These are phyloP conservation scores for Megathymus violae DNA, from an alignment of 1,140 invertebrate genomes.

Conservation along the genomic window DNA sequence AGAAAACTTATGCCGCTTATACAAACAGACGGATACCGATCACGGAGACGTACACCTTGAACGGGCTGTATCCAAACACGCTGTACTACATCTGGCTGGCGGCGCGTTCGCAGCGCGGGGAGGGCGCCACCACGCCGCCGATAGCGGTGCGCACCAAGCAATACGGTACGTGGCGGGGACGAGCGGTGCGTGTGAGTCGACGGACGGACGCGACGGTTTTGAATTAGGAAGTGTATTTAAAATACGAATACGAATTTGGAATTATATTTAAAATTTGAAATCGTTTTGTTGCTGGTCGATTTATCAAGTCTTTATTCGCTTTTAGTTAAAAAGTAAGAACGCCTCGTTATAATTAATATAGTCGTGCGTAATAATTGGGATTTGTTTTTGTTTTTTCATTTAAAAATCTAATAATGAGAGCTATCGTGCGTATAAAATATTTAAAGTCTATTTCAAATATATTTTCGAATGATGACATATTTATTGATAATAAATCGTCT, in stretches of 20 bases:
- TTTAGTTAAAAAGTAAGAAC: too few species aligned
- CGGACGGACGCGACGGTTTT: constrained; percentile 10
- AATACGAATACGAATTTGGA: too few species aligned
- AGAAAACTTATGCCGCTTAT: too few species aligned
- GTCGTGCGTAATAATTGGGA: too few species aligned
- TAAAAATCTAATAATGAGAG: too few species aligned
- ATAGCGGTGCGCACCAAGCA: constrained; percentile 97
- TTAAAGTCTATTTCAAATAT: too few species aligned
- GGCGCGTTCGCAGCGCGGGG: constrained; percentile 94
- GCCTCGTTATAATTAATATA: too few species aligned
- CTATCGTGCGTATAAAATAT: too few species aligned
- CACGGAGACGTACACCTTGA: constrained; percentile 93
- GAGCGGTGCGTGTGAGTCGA: background rate
- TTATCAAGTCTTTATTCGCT: background rate
- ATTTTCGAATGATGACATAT: too few species aligned
- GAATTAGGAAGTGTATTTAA: background rate
- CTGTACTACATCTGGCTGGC: constrained; percentile 98
- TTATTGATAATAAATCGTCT: too few species aligned
- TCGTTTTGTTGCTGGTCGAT: too few species aligned
- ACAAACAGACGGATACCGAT: constrained; percentile 89
- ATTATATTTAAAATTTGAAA: background rate
- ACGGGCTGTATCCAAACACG: constrained; percentile 96
- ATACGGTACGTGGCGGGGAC: constrained; percentile 92
- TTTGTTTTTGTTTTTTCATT: too few species aligned
- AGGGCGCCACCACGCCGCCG: constrained; percentile 97